Percentiles rank a stretch among this genome's conserved stretches.
Conservation (phyloP, 1,140 invertebrate genomes). For the Drosophila bifasciata region DNA sequence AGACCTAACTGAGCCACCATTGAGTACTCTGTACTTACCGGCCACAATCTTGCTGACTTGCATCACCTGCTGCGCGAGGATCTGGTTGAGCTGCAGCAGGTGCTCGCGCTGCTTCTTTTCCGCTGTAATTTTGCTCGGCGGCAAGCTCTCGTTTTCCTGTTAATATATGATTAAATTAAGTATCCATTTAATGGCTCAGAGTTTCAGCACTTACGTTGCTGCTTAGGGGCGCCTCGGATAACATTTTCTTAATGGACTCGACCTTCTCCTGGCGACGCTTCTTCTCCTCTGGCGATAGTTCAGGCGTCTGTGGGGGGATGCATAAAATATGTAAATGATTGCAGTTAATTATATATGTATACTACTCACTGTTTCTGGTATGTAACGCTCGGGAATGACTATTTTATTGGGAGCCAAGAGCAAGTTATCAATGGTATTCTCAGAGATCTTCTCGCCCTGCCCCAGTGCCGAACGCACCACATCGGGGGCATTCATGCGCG, state of each 20-base stretch:
- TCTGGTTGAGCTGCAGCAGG: slow-evolving; percentile 94
- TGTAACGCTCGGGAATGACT: slow-evolving; percentile 94
- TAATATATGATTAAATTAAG: not conserved
- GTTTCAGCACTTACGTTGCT: slow-evolving; percentile 79
- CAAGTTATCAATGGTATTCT: slow-evolving; percentile 93
- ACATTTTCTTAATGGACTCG: slow-evolving; percentile 95
- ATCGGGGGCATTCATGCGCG: slow-evolving; percentile 91
- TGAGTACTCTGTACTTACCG: slow-evolving; percentile 86
- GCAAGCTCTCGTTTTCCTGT: slow-evolving; percentile 80
- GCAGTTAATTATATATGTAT: not conserved
- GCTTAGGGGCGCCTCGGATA: slow-evolving; percentile 88
- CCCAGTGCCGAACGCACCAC: slow-evolving; percentile 92
- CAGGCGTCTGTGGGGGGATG: slow-evolving; percentile 86
- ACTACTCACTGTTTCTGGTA: slow-evolving; percentile 92
- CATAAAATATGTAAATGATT: not conserved
- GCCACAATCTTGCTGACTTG: slow-evolving; percentile 96
- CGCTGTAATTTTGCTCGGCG: slow-evolving; percentile 88
- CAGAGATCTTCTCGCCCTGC: slow-evolving; percentile 85
- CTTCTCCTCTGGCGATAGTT: slow-evolving; percentile 92
- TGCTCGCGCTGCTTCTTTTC: slow-evolving; percentile 95
- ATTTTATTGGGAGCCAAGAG: slow-evolving; percentile 95
- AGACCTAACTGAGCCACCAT: slow-evolving; percentile 5
- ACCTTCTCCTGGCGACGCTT: slow-evolving; percentile 93
- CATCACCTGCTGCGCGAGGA: slow-evolving; percentile 96
- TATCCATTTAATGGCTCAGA: not conserved